These are phyloP conservation scores for Psettodes erumei DNA, from an alignment of 2,113 vertebrate genomes.

Conservation along the genomic window DNA sequence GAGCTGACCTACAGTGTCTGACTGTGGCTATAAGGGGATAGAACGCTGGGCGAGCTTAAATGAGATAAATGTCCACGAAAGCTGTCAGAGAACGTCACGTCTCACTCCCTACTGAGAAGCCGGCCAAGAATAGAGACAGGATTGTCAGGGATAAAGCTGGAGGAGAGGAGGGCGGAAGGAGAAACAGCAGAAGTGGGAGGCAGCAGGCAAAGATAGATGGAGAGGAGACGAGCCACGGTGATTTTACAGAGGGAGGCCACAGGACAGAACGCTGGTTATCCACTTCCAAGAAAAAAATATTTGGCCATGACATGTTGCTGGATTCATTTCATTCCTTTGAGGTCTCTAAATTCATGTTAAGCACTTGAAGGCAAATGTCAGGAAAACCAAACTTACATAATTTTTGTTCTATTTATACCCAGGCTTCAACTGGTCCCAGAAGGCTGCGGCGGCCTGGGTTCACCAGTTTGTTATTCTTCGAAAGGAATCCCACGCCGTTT, in stretches of 20 bases:
- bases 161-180: constrained; percentile 56
- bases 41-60: constrained; percentile 69
- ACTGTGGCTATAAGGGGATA: constrained; percentile 59
- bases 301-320: not conserved
- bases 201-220: constrained; percentile 55
- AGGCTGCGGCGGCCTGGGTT: constrained; percentile 51
- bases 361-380: constrained; percentile 1
- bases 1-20: constrained; percentile 44
- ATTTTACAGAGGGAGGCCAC: constrained; percentile 32
- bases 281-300: not conserved
- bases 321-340: constrained; percentile 12
- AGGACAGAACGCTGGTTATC: constrained; percentile 21
- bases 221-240: constrained; percentile 37
- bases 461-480: constrained; percentile 68
- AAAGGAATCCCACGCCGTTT: constrained; percentile 73
- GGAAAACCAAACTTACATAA: constrained; percentile 46
- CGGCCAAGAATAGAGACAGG: constrained; percentile 72
- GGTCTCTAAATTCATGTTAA: constrained; percentile 3
- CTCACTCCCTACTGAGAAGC: constrained; percentile 63
- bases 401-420: constrained; percentile 62
- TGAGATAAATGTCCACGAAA: constrained; percentile 63
- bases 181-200: constrained; percentile 64
- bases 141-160: constrained; percentile 71
- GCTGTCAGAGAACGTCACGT: constrained; percentile 64
- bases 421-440: constrained; percentile 45